Base-by-base conservation (phyloP, 37 sponge, comb jelly and placozoan species). In the Beroe forskalii region DNA sequence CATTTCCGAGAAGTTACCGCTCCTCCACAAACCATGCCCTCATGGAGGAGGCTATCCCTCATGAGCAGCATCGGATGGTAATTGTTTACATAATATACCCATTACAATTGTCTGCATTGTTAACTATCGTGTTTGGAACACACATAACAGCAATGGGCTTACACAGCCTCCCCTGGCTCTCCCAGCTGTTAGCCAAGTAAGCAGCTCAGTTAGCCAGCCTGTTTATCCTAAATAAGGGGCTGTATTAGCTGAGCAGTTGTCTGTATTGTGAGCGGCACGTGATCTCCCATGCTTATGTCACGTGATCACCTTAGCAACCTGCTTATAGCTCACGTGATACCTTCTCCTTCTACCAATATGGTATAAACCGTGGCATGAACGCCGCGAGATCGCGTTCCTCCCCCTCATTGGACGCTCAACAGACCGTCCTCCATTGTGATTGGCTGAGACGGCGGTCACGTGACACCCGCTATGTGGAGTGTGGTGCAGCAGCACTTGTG, bases 151-250 rank as follows among this genome's bases (percentile, higher is more conserved):
- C 72, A 69, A 2, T 69, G 72, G 72, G 72, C 72, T 69, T 69
- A 69, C 72, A 69, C 72, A 33, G 55, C 55, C 12, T 17, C 55
- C 6, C 55, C 6, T 17, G 12, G 55, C 55, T 48, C 6, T 12
- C 55, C 6, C 12, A 48, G 55, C 55, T 48, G 55, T 37, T 69
- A 69, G 72, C 72, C 72, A 69, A 69, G 72, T 69, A 69, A 69
- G 72, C 72, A 69, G 72, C 72, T 27, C 72, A 33, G 32, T 69
- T 69, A 69, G 32, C 39, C 12, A 32, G 27, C 27, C 72, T 32
- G 32, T 36, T 69, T 69, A 69, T 69, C 72, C 72, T 69, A 69
- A 69, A 69, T 69, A 69, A 69, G 72, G 72, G 72, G 32, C n/a
- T 69, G 72, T 69, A 69, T 69, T 69, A 69, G 32, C 72, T 14